phyloP scores from a whole-genome alignment of 2,113 vertebrate species.

The Chunga burmeisteri region DNA sequence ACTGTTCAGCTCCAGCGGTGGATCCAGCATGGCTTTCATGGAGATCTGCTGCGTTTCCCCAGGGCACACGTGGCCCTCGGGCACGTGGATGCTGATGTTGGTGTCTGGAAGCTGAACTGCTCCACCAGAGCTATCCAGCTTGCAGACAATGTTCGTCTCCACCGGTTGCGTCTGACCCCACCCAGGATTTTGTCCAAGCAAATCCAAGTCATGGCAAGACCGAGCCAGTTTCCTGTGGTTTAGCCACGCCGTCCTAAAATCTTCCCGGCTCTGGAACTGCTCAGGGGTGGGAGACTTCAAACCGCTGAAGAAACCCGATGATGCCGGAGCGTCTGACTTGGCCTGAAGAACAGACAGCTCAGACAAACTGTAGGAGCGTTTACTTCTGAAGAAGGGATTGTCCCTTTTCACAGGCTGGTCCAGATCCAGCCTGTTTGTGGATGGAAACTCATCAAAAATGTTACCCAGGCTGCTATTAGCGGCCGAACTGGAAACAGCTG shows the following conservation, averaged over 20 bases:
- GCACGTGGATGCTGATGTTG: conserved; percentile 87
- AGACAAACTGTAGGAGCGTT: conserved; percentile 94
- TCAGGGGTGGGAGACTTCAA: conserved; percentile 92
- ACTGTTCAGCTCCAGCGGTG: conserved; percentile 89
- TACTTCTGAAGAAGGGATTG: conserved; percentile 94
- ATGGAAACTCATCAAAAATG: conserved; percentile 73
- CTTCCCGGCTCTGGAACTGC: conserved; percentile 94
- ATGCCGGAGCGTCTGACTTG: conserved; percentile 65
- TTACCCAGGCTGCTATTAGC: conserved; percentile 74
- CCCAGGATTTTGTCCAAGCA: conserved; percentile 91
- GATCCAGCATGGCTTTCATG: conserved; percentile 90
- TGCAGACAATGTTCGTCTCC: conserved; percentile 91
- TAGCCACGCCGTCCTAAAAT: conserved; percentile 92
- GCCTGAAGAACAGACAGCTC: conserved; percentile 92
- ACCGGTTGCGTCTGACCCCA: conserved; percentile 97
- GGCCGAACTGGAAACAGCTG: not conserved
- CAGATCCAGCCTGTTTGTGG: conserved; percentile 29
- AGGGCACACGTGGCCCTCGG: conserved; percentile 85
- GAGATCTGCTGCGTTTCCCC: conserved; percentile 93
- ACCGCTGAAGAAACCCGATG: conserved; percentile 79
- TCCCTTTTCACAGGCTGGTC: conserved; percentile 76
- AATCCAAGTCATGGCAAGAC: conserved; percentile 93
- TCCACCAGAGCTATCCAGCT: conserved; percentile 89
- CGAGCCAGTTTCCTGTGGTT: conserved; percentile 93
- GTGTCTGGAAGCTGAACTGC: conserved; percentile 92